A percentile compares a stretch with the other conserved stretches of the same genome.
phyloP scores from a whole-genome alignment of 2,888 invertebrate species.

The Chironomus riparius region DNA sequence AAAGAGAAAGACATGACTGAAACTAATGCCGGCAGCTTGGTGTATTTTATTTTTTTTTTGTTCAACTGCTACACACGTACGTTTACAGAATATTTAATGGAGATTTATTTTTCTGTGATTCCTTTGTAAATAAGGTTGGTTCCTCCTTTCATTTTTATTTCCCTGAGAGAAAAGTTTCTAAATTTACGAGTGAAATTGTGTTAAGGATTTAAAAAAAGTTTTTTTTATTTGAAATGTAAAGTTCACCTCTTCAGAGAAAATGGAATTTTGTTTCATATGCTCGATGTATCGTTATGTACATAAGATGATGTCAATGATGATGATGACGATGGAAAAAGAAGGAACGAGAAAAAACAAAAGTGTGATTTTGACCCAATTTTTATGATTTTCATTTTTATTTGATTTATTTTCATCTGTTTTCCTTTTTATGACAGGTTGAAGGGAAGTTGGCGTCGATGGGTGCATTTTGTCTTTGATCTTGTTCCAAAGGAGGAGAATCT shows the following conservation, averaged over 20 bases:
- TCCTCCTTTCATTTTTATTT: background rate
- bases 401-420: conserved; percentile 21
- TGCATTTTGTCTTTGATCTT: no score
- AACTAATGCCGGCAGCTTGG: conserved; percentile 3
- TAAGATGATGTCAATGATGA: background rate
- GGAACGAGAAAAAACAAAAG: background rate
- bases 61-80: conserved; percentile 11
- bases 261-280: no score
- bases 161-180: background rate
- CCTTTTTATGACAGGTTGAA: background rate
- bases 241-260: no score
- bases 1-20: background rate
- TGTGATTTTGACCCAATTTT: conserved; percentile 24
- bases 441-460: no score
- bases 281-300: no score
- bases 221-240: no score
- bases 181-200: background rate
- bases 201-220: background rate
- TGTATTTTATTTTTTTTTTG: background rate
- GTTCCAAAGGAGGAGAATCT: no score
- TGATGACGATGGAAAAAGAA: background rate
- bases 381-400: conserved; percentile 12
- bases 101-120: conserved; percentile 11
- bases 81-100: conserved; percentile 25
- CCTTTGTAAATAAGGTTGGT: conserved; percentile 20